Evolutionary conservation across 2,113 vertebrate species (phyloP), one percentile per base, ranked within the genome.

Genomic region (Stictonetta naevosa): DNA sequence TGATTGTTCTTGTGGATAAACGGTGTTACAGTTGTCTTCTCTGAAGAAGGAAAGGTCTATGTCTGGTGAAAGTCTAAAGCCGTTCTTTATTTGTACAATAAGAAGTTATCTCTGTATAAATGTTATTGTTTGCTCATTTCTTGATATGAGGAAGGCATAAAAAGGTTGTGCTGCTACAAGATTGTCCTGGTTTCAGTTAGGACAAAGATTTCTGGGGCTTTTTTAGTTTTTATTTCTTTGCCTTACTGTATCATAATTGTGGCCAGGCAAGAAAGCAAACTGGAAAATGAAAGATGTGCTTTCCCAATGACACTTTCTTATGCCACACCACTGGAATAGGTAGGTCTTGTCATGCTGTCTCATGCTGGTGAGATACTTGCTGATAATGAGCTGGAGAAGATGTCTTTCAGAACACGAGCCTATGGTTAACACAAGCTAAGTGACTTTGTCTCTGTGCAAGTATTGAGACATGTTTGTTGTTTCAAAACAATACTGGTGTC

Each of bases 371-470:
- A 84, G 10, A 10, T 6, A 11, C 25, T 66, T 66, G 50, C 29
- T 38, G 33, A 11, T 26, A 22, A 26, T 6, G 44, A 55, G 28
- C 63, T 40, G 40, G 33, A 52, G 63, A 72, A 33, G 42, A 4
- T 20, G 42, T 18, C 9, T 48, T 31, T 42, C 44, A 26, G 36
- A 31, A 34, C 0, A 1, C 19, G 25, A 78, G 21, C 42, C 22
- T 1, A 0, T 5, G 11, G 23, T 42, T 68, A 71, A 23, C 6
- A 14, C 1, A 1, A 38, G n/a, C 58, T 11, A 0, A 4, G 31
- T 36, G 56, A 66, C 44, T 0, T 0, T 12, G 50, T 21, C 79
- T 53, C 64, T 73, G 18, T 53, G 55, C 13, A 0, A 3, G 13
- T 22, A 6, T 21, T 1, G 1, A 33, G 25, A 23, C 7, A 1